A percentile compares a stretch with the other conserved stretches of the same genome.
These are phyloP conservation scores for Hedychridium roseum DNA, from an alignment of 2,888 invertebrate species.

Conservation along the genomic window DNA sequence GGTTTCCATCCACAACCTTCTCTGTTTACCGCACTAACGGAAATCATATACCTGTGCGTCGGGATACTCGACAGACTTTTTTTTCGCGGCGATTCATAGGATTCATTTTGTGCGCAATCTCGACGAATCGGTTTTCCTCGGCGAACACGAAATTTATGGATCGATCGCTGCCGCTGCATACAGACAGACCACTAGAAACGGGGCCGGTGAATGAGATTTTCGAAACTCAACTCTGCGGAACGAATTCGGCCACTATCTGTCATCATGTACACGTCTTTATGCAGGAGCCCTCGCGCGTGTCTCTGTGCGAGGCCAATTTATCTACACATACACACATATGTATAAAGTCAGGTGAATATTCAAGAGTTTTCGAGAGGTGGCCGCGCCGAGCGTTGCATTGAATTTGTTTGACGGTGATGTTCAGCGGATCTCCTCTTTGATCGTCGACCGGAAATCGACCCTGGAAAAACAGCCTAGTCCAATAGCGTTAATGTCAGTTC, in stretches of 20 bases:
- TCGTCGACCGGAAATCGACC: slow-evolving; percentile 17
- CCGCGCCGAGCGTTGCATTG: slow-evolving; percentile 14
- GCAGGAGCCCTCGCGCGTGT: no score
- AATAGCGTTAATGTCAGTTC: no score
- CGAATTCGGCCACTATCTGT: no score
- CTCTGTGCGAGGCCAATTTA: no score
- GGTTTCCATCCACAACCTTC: no score
- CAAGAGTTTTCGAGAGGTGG: slow-evolving; percentile 27
- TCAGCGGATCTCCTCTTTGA: slow-evolving; percentile 24
- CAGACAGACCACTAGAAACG: neutral
- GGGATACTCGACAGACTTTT: no score
- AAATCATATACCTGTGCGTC: no score
- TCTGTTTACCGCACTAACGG: no score
- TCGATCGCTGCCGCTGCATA: neutral
- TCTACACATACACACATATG: neutral
- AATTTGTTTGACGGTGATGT: slow-evolving; percentile 22
- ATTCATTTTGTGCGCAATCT: no score
- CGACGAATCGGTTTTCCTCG: neutral
- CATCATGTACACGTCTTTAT: no score
- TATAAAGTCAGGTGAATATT: slow-evolving; percentile 28
- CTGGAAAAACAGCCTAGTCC: slow-evolving; percentile 11
- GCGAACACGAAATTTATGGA: slow-evolving; percentile 1
- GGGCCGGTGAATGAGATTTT: slow-evolving; percentile 1
- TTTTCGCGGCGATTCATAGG: no score
- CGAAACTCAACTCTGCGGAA: neutral